Evolutionary conservation across 2,797 vertebrate genomes (phyloP).

Genomic region (Stomatorhinus walkeri): DNA sequence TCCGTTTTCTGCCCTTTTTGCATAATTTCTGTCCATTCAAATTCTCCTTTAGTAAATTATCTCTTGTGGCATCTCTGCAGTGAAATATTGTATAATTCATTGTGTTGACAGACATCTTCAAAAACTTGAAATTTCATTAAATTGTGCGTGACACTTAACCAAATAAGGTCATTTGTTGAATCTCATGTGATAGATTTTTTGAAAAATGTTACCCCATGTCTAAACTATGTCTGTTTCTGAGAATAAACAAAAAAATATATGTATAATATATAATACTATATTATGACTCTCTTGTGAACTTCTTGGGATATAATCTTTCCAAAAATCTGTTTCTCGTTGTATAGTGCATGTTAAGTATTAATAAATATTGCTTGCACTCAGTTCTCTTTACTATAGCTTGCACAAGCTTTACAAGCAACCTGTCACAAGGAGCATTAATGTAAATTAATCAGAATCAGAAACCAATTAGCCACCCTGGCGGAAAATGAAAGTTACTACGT

Average conservation of each 20-base stretch:
- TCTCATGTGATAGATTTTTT: too few species aligned
- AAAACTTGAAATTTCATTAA: too few species aligned
- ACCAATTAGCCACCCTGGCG: neutral
- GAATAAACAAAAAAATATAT: neutral
- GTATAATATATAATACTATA: neutral
- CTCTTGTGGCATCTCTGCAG: too few species aligned
- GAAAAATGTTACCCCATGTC: neutral
- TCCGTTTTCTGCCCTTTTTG: too few species aligned
- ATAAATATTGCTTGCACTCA: neutral
- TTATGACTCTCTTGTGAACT: neutral
- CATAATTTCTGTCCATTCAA: too few species aligned
- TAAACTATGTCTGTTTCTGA: neutral
- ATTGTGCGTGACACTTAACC: too few species aligned
- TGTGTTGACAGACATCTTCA: too few species aligned
- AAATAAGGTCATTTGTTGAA: too few species aligned
- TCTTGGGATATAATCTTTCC: neutral
- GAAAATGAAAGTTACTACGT: neutral
- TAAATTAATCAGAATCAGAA: neutral
- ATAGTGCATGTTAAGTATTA: neutral
- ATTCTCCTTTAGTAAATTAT: too few species aligned
- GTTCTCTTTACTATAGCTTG: neutral
- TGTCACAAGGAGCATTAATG: neutral
- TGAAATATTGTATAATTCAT: too few species aligned
- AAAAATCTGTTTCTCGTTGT: neutral
- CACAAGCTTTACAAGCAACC: neutral